Conservation (phyloP, 2,797 vertebrate species). For the Leuciscus waleckii region DNA sequence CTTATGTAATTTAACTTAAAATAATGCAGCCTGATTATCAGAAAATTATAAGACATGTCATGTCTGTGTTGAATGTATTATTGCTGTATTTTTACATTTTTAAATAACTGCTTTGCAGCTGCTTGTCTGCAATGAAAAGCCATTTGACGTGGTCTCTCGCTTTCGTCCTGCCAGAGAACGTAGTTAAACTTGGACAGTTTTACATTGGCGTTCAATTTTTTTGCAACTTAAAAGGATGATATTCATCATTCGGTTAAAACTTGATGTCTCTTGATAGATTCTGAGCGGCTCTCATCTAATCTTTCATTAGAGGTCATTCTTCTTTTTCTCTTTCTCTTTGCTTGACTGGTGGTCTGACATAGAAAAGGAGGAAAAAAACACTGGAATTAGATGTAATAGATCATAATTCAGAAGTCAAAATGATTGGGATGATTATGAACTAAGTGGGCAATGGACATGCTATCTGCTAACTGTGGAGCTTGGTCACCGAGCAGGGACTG, state of each 20-base stretch:
- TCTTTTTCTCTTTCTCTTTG: conserved; percentile 50
- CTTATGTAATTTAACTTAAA: not conserved
- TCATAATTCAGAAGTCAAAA: conserved; percentile 63
- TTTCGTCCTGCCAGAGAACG: conserved; percentile 35
- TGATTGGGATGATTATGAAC: conserved; percentile 54
- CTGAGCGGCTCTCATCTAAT: conserved; percentile 52
- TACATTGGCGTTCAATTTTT: conserved; percentile 51
- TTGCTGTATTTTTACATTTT: not conserved
- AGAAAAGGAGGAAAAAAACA: conserved; percentile 18
- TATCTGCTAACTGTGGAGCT: conserved; percentile 44
- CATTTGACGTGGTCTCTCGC: conserved; percentile 34
- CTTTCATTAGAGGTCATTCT: conserved; percentile 64
- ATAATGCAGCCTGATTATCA: not conserved
- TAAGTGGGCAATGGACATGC: conserved; percentile 48
- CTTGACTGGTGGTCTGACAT: conserved; percentile 45
- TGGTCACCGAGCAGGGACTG: conserved; percentile 44
- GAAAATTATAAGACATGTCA: not conserved
- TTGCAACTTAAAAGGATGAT: conserved; percentile 60
- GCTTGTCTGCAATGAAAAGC: conserved; percentile 3
- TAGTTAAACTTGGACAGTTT: conserved; percentile 61
- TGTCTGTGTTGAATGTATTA: not conserved
- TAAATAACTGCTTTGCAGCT: not conserved
- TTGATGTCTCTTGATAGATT: conserved; percentile 55
- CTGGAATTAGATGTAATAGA: conserved; percentile 56
- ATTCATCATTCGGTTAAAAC: conserved; percentile 64